Base-by-base conservation (phyloP, 2,797 vertebrate genomes). In the Acrossocheilus wenchowensis region DNA sequence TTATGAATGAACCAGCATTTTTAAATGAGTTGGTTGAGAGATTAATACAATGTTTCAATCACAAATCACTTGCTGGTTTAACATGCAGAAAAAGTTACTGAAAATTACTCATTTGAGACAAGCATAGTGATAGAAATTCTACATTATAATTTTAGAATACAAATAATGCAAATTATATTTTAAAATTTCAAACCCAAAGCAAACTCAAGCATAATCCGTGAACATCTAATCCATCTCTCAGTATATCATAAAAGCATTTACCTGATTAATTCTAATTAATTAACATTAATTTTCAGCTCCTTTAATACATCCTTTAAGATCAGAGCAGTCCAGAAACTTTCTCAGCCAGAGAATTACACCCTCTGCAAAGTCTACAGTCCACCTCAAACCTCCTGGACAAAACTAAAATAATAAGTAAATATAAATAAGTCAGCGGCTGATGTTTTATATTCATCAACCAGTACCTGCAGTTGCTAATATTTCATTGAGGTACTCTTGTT, bases 381-480 rank as follows among this genome's bases (percentile, higher is more conserved):
- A 26, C 11, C 57, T 12, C n/a, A 78, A 68, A 23, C 75, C 5
- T 71, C 6, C 50, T 66, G 43, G 30, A 64, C 48, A 36, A 84
- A 66, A 50, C 41, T 4, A 1, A 36, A 60, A 79, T 36, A 79
- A 78, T 30, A 52, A 45, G 26, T 84, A 34, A 54, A 81, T 52
- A 68, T 78, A 85, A 78, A 88, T 66, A 91, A 90, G 88, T 71
- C 50, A 85, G 2, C 74, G 84, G 89, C 64, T 85, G 81, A 39
- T 83, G 81, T 91, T 93, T 92, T 89, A 73, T 88, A 91, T 92
- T 92, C 88, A 93, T 91, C 90, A 90, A 85, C 79, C 43, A 54
- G 78, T 87, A 10, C 41, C 69, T 45, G 14, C 6, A 26, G 9
- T 69, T 82, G 73, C 69, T 73, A 71, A 79, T 79, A 79, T 79